phyloP scores from a whole-genome alignment of 2,113 vertebrate genomes.

The Ondatra zibethicus region DNA sequence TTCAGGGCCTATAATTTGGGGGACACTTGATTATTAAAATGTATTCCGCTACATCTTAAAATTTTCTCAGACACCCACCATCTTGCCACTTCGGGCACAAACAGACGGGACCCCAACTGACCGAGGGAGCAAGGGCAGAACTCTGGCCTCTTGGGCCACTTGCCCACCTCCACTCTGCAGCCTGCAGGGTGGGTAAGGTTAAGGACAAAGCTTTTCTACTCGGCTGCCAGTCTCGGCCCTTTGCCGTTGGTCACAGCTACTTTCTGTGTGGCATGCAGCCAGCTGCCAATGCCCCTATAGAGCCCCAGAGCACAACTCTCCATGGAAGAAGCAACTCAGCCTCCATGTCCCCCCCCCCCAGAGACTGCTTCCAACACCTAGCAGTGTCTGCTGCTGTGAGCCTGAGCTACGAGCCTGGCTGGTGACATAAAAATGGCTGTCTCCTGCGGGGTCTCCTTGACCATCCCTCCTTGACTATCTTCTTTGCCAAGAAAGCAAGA shows the following conservation, averaged over 20 bases:
- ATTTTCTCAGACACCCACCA: background rate
- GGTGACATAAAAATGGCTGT: background rate
- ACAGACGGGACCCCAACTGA: background rate
- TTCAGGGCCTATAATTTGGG: background rate
- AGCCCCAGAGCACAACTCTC: background rate
- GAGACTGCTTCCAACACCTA: background rate
- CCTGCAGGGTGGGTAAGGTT: background rate
- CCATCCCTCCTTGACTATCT: background rate
- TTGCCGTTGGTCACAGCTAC: background rate
- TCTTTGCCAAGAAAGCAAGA: background rate
- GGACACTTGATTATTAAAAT: background rate
- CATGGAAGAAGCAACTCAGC: background rate
- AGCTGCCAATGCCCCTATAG: background rate
- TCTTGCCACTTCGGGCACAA: background rate
- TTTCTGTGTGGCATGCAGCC: background rate
- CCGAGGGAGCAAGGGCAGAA: background rate
- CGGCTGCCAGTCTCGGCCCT: background rate
- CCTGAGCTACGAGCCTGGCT: background rate
- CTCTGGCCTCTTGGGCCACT: background rate
- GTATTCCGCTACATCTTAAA: background rate
- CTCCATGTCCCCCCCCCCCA: rapidly evolving
- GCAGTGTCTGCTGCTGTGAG: background rate
- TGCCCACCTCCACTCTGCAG: background rate
- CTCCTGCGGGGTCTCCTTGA: background rate
- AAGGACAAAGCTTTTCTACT: rapidly evolving